A percentile compares a stretch with the other conserved stretches of the same genome.
Evolutionary conservation across 2,797 vertebrate species (phyloP).

Genomic region (Carapus acus): DNA sequence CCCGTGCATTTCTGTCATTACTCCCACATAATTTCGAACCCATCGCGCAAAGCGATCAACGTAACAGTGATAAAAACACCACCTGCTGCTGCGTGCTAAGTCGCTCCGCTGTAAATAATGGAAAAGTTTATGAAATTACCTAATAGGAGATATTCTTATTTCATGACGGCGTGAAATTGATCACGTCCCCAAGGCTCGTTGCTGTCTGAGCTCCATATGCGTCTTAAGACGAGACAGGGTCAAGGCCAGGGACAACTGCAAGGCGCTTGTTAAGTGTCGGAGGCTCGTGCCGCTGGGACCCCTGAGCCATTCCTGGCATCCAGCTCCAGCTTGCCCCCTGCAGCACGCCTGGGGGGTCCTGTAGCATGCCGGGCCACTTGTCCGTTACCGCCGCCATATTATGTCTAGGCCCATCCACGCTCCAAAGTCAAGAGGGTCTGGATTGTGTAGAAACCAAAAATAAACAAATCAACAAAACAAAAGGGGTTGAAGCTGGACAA

Average conservation of each 20-base stretch:
- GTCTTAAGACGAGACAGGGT: constrained; percentile 67
- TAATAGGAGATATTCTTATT: constrained; percentile 46
- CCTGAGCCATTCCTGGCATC: constrained; percentile 68
- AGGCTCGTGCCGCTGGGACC: constrained; percentile 73
- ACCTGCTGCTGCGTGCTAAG: background rate
- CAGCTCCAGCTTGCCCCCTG: constrained; percentile 52
- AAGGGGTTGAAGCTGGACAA: constrained; percentile 49
- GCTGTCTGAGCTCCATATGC: constrained; percentile 48
- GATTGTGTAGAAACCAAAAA: constrained; percentile 69
- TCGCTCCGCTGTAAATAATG: constrained; percentile 22
- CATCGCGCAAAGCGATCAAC: background rate
- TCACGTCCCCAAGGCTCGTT: constrained; percentile 51
- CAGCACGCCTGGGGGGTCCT: constrained; percentile 60
- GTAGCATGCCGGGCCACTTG: constrained; percentile 47
- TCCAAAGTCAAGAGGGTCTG: constrained; percentile 40
- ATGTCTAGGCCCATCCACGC: constrained; percentile 58
- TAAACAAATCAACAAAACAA: constrained; percentile 73
- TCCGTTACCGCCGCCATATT: constrained; percentile 67
- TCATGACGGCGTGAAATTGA: constrained; percentile 59
- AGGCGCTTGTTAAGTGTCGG: constrained; percentile 74
- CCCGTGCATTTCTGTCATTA: no score
- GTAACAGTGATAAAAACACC: background rate
- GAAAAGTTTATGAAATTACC: constrained; percentile 40
- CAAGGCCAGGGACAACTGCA: constrained; percentile 70
- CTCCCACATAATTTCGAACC: no score